A percentile compares a stretch with the other conserved stretches of the same genome.
Conservation (phyloP, 1,140 invertebrate species). For the Leptopilina clavipes region DNA sequence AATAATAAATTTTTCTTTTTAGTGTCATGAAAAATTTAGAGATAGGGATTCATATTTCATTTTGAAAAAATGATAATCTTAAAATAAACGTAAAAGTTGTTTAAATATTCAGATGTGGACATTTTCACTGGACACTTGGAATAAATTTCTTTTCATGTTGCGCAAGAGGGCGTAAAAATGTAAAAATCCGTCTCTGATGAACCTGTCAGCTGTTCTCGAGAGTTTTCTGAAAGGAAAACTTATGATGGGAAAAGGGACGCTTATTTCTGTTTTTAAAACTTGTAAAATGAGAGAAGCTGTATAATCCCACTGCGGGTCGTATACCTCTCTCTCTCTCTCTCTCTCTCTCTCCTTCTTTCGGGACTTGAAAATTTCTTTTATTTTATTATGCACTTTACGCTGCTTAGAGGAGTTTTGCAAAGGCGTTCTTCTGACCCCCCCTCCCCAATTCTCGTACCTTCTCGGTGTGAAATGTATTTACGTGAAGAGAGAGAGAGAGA, state of each 20-base stretch:
- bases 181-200: background rate
- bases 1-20: no score
- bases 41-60: no score
- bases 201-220: slow-evolving; percentile 10
- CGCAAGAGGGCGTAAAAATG: background rate
- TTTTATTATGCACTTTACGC: background rate
- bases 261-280: slow-evolving; percentile 9
- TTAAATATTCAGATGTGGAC: no score
- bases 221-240: background rate
- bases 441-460: slow-evolving; percentile 4
- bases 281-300: slow-evolving; percentile 3
- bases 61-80: no score
- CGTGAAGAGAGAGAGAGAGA: slow-evolving; percentile 23
- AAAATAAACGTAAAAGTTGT: no score
- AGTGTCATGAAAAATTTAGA: no score
- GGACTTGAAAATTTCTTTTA: background rate
- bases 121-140: no score
- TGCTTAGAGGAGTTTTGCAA: slow-evolving; percentile 3
- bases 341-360: background rate
- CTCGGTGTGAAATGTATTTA: slow-evolving; percentile 23
- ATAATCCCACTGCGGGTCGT: background rate
- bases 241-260: background rate
- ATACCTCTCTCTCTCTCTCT: background rate
- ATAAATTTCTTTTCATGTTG: no score
- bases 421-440: background rate